Evolutionary conservation across 2,113 vertebrate genomes (phyloP).

Genomic region (Melozone crissalis): DNA sequence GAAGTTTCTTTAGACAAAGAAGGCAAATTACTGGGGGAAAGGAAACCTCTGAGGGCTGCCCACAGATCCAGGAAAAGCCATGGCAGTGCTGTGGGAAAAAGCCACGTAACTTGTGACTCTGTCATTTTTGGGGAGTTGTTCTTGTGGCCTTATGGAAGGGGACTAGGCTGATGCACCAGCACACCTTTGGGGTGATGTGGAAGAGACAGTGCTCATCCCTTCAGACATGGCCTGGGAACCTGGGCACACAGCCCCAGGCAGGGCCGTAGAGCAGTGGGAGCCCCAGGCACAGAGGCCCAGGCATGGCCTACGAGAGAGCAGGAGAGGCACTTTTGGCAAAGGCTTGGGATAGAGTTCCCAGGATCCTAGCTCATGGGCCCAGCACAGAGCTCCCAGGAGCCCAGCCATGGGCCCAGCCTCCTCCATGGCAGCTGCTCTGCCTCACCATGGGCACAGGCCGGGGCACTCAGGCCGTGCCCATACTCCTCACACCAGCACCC

Average conservation of each 20-base stretch:
- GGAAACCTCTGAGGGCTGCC: neutral
- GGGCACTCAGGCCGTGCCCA: neutral
- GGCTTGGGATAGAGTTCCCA: neutral
- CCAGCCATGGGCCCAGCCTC: neutral
- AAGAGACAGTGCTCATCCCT: neutral
- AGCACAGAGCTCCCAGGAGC: neutral
- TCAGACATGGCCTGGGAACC: neutral
- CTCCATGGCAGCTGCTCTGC: neutral
- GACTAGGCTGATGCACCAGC: accelerated
- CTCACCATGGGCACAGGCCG: accelerated
- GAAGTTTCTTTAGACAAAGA: neutral
- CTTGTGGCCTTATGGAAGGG: accelerated
- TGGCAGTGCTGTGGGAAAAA: neutral
- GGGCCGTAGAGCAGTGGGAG: neutral
- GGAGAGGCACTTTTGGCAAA: neutral
- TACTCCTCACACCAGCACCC: neutral
- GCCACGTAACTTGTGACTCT: accelerated
- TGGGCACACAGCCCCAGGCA: neutral
- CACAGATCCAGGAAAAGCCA: neutral
- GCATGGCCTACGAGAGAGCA: accelerated
- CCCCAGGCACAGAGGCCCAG: neutral
- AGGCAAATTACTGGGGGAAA: neutral
- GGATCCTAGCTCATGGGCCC: neutral
- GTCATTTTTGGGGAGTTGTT: accelerated
- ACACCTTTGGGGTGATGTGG: accelerated